A percentile compares a stretch with the other conserved stretches of the same genome.
Conservation (phyloP, 2,113 vertebrate species). For the Sciurus niger region DNA sequence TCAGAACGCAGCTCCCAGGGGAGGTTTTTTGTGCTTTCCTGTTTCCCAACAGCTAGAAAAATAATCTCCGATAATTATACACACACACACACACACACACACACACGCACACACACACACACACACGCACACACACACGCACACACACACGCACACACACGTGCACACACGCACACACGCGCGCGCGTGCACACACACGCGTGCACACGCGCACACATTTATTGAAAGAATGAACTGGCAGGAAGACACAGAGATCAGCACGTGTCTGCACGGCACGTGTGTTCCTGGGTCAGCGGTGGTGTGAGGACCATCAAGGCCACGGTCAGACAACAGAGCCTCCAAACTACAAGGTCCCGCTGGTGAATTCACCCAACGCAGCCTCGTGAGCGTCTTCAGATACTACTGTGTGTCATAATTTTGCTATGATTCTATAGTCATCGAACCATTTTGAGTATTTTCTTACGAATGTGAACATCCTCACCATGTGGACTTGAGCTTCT, state of each 20-base stretch:
- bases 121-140: too few species aligned
- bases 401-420: not conserved
- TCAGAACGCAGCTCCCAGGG: not conserved
- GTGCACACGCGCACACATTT: not conserved
- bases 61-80: not conserved
- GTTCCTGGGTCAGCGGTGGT: not conserved
- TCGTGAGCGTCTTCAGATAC: not conserved
- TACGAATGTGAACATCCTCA: not conserved
- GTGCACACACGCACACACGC: too few species aligned
- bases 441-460: not conserved
- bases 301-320: not conserved
- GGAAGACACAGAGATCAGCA: slow-evolving; percentile 10
- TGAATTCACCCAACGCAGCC: not conserved
- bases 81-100: too few species aligned
- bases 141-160: too few species aligned
- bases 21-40: not conserved
- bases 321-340: not conserved
- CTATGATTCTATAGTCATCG: not conserved
- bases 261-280: not conserved
- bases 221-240: not conserved
- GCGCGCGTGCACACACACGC: too few species aligned
- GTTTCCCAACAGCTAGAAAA: not conserved
- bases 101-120: too few species aligned
- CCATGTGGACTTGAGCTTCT: not conserved
- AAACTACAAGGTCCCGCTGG: not conserved